Percentiles rank a stretch among this genome's conserved stretches.
These are phyloP conservation scores for Epinephelus awoara DNA, from an alignment of 2,797 vertebrate genomes.

Conservation along the genomic window DNA sequence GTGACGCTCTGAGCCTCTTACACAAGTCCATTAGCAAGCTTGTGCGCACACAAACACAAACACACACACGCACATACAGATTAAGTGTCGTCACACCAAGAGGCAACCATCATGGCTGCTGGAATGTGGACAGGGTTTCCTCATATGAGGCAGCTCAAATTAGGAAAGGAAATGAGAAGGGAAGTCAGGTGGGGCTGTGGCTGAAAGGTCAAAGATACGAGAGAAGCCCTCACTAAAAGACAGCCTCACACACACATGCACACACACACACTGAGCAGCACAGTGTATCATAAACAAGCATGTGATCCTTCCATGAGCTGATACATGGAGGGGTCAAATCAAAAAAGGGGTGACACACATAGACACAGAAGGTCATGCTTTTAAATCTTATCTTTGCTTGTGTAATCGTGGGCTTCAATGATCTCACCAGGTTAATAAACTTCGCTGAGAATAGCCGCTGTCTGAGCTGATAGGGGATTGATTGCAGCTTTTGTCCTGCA, in stretches of 20 bases:
- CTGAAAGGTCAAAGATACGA: conserved; percentile 57
- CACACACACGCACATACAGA: conserved; percentile 33
- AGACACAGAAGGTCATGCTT: conserved; percentile 1
- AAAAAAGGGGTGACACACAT: conserved; percentile 4
- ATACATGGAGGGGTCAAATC: conserved; percentile 3
- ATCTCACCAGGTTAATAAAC: conserved; percentile 28
- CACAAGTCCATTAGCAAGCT: conserved; percentile 68
- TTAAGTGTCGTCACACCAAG: conserved; percentile 74
- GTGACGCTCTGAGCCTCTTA: conserved; percentile 74
- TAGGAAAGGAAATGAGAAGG: conserved; percentile 47
- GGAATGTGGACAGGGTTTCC: conserved; percentile 64
- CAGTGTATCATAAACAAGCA: conserved; percentile 56
- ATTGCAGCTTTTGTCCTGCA: conserved; percentile 45
- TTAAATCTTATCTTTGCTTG: conserved; percentile 25
- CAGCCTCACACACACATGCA: neutral
- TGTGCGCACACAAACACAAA: conserved; percentile 15
- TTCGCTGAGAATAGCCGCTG: conserved; percentile 6
- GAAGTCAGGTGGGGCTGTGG: conserved; percentile 40
- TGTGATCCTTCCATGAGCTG: neutral
- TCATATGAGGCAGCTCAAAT: conserved; percentile 44
- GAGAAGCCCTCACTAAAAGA: conserved; percentile 34
- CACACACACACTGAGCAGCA: conserved; percentile 25
- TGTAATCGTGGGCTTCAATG: neutral
- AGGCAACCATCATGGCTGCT: conserved; percentile 8
- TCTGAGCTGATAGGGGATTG: conserved; percentile 14